Conservation (phyloP, 2,888 invertebrate genomes). For the Masnerella sp. region DNA sequence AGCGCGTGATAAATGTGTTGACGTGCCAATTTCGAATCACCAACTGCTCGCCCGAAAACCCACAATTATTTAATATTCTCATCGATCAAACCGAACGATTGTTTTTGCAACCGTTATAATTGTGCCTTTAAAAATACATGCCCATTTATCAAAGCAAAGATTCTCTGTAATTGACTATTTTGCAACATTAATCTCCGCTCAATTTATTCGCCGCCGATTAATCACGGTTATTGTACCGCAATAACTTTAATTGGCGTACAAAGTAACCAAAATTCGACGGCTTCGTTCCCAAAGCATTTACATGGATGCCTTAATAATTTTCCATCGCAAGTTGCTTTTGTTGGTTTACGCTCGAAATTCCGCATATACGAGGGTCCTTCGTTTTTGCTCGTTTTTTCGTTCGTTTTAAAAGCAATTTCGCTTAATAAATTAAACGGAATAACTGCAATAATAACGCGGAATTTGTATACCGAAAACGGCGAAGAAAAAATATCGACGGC, state of each 20-base stretch:
- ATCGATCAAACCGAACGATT: constrained; percentile 11
- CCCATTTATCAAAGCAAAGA: constrained; percentile 10
- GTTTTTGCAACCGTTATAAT: constrained; percentile 14
- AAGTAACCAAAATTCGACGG: constrained; percentile 13
- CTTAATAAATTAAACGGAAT: background rate
- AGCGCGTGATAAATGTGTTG: no score
- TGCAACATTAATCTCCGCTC: constrained; percentile 6
- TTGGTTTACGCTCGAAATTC: background rate
- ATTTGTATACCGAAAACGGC: background rate
- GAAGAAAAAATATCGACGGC: background rate
- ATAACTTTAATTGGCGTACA: constrained; percentile 33
- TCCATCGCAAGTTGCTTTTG: background rate
- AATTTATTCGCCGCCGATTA: constrained; percentile 10
- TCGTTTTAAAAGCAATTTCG: background rate
- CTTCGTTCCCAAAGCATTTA: constrained; percentile 2
- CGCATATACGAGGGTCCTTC: no score
- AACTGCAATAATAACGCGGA: background rate
- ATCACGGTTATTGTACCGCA: constrained; percentile 16
- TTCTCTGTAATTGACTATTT: constrained; percentile 19
- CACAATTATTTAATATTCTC: constrained; percentile 9
- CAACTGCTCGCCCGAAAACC: no score
- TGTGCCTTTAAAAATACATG: constrained; percentile 13
- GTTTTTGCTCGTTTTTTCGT: no score
- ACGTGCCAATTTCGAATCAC: no score
- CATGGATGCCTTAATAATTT: background rate